Evolutionary conservation across 2,888 invertebrate genomes (phyloP), one percentile per base, ranked within the genome.

Genomic region (Schizaphis graminum): DNA sequence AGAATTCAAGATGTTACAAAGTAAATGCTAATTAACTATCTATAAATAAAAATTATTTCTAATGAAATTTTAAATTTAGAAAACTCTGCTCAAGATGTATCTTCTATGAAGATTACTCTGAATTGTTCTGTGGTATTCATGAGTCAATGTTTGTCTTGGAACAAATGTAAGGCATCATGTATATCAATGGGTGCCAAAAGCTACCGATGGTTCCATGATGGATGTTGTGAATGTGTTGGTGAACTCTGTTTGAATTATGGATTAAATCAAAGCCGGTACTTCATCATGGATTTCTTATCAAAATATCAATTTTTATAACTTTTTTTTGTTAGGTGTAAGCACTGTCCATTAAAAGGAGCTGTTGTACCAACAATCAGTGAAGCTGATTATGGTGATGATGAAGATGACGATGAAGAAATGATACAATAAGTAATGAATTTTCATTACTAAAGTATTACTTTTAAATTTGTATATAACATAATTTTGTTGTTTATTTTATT

Each of bases 81-180:
- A 94, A 95, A 94, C n/a, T 94, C 95, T 86, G 95, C 95, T 92
- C 95, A 96, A 94, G 95, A 95, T 91, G 95, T 96, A 41, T 95
- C 95, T 94, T 95, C 96, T 0, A 93, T 95, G n/a, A 96, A 96
- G 13, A 95, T 96, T 49, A 98, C 97, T 3, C 96, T 98, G 24
- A 99, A 99, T 96, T 99, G 99, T 96, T 98, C 98, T 0, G 98
- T 99, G 16, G 98, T 98, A 0, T 99, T 98, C 96, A 97, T 98
- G 97, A 97, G 98, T 61, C 97, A 98, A 95, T 99, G 99, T 96
- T 97, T 98, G 96, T 98, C 98, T 2, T 97, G 97, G 96, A 97
- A 97, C 96, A 98, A 98, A 96, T 99, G 99, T 96, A 97, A 97
- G 95, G 97, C 97, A 91, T 97, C 97, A 49, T 99, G 99, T 95